Base-by-base conservation (phyloP, 2,113 vertebrate genomes). In the Pygoscelis adeliae region DNA sequence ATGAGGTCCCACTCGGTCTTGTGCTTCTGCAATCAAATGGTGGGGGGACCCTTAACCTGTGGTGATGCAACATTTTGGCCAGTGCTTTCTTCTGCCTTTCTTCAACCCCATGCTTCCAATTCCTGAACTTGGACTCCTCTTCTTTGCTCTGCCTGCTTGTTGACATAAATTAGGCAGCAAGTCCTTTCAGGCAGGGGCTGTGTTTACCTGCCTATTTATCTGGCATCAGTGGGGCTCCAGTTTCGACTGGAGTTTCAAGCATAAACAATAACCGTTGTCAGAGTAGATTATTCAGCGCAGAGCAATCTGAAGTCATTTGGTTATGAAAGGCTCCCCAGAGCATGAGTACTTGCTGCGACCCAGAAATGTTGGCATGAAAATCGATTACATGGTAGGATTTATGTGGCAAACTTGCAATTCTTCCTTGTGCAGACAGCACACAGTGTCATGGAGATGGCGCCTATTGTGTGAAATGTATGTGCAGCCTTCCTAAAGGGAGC, bases 271-370 rank as follows among this genome's bases (percentile, higher is more conserved):
- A 70, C 74, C 34, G 55, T 78, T 91, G 91, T 96, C 82, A 88
- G 58, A 80, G 44, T 0, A 67, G 40, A 73, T 91, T 73, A 87
- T 94, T 97, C 78, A 73, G 84, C 94, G 44, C 55, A 47, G 47
- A 94, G 93, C 27, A 40, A 34, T 93, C 81, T 88, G 62, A 94
- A 94, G 84, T 90, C 42, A 88, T 89, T 96, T 90, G 91, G 46
- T 94, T 94, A 88, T 90, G 93, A 97, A 96, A 94, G 84, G 70
- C 62, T 96, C 77, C 74, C 71, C 78, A 86, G 62, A 97, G 93
- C 74, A 67, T 6, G 83, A 62, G 70, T 70, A 70, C 81, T 94
- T 69, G 79, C 93, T 73, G 81, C 88, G 87, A 82, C 94, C 78
- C 58, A 96, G 65, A 89, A 95, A 80, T 50, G 74, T 16, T 93